Evolutionary conservation across 1,140 invertebrate genomes (phyloP).

Genomic region (Nixonia krombeini): DNA sequence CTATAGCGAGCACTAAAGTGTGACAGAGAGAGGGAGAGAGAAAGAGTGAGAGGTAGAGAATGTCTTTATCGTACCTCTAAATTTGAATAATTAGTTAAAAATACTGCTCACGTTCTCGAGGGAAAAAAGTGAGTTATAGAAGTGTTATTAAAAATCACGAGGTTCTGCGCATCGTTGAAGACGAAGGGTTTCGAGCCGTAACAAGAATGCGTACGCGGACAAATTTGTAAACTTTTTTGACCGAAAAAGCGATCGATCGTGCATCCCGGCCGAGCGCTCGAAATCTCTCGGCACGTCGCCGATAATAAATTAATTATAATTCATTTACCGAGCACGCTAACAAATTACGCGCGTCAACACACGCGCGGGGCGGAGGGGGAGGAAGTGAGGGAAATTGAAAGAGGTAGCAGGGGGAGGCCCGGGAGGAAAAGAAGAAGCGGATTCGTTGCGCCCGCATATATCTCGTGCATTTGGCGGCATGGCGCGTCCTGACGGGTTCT

Average conservation of each 20-base stretch:
- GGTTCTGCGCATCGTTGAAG: no score
- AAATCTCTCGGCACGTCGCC: constrained; percentile 13
- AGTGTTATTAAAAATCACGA: no score
- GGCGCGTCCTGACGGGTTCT: constrained; percentile 65
- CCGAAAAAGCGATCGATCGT: constrained; percentile 16
- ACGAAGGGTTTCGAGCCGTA: no score
- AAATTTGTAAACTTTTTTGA: constrained; percentile 13
- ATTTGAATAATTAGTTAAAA: no score
- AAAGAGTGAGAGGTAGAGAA: no score
- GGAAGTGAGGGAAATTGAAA: constrained; percentile 12
- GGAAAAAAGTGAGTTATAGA: not conserved
- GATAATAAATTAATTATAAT: constrained; percentile 63
- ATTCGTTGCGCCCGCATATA: constrained; percentile 61
- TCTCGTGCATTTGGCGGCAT: constrained; percentile 69
- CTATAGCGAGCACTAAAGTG: no score
- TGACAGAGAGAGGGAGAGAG: no score
- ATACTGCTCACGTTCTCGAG: not conserved
- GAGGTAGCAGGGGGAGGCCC: constrained; percentile 20
- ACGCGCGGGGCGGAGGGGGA: constrained; percentile 21
- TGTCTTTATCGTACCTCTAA: no score
- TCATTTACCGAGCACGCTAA: constrained; percentile 57
- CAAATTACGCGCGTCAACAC: constrained; percentile 66
- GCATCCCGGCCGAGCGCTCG: constrained; percentile 13
- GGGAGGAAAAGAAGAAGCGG: constrained; percentile 15
- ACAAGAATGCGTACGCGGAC: constrained; percentile 1